Evolutionary conservation across 2,113 vertebrate genomes (phyloP).

Genomic region (Larimichthys crocea): DNA sequence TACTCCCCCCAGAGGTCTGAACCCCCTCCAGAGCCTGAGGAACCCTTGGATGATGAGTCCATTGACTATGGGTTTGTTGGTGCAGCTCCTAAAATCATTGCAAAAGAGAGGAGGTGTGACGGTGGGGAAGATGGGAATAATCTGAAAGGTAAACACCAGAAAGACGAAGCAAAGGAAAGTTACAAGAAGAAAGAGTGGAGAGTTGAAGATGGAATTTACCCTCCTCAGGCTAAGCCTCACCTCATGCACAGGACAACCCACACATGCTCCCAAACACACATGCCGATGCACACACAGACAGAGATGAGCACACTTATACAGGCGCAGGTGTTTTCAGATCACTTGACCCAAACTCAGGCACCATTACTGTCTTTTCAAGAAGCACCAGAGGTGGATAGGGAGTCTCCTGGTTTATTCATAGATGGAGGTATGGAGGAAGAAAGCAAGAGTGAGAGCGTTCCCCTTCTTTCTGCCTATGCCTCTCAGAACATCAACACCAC

Average conservation of each 20-base stretch:
- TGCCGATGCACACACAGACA: not conserved
- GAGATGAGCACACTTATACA: slow-evolving; percentile 15
- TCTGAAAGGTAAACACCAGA: not conserved
- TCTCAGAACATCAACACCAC: not conserved
- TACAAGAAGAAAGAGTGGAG: not conserved
- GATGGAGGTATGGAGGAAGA: not conserved
- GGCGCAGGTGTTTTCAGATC: not conserved
- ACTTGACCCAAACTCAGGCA: not conserved
- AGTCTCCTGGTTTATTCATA: not conserved
- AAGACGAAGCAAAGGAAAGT: not conserved
- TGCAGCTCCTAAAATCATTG: not conserved
- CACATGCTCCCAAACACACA: not conserved
- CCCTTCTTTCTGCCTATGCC: slow-evolving; percentile 45
- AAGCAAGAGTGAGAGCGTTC: not conserved
- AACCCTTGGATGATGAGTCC: slow-evolving; percentile 1
- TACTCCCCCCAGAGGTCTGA: slow-evolving; percentile 20
- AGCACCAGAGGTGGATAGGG: not conserved
- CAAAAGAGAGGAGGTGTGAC: not conserved
- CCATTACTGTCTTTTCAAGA: not conserved
- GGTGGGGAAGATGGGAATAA: slow-evolving; percentile 3
- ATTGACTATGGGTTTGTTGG: slow-evolving; percentile 52
- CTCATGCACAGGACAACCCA: not conserved
- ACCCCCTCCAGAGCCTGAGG: not conserved
- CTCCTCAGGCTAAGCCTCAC: slow-evolving; percentile 10
- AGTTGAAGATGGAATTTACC: not conserved